Base-by-base conservation (phyloP, 2,113 vertebrate genomes). In the Calidris pugnax region DNA sequence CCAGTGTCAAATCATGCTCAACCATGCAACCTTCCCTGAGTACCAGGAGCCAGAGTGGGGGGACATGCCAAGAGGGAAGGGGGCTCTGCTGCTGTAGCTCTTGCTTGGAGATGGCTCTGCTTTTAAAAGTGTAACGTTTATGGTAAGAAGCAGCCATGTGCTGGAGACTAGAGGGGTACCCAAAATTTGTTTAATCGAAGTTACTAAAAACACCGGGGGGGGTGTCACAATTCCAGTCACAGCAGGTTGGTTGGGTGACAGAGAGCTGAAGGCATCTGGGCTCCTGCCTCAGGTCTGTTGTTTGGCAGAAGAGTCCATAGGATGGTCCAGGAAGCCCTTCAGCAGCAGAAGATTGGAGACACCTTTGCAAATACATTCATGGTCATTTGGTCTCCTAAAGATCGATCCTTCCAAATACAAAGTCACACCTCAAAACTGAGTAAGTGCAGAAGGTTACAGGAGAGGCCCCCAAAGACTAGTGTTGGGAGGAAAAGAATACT, bases 31-130 rank as follows among this genome's bases (percentile, higher is more conserved):
- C n/a, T 78, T 75, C 62, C 62, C n/a, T 71, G 68, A 89, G 24
- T 41, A 48, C 14, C 32, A 39, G n/a, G 37, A 86, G 21, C 41
- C 0, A 0, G 39, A 14, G 26, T 2, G 0, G 8, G 10, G 8
- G 17, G 8, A 76, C 14, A 23, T 39, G 37, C 12, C 16, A 47
- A 33, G 35, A 55, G 41, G 48, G 43, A 39, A 64, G 18, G 33
- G 5, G 4, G 12, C 53, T 83, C 27, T 28, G 4, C 7, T 72
- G 7, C 56, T 85, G 30, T 72, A 23, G 12, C 43, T 79, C 26
- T 27, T 50, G 43, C 21, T 68, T 86, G 67, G 45, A 76, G 26
- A 21, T 30, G 17, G 20, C 35, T 73, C 45, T 77, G 9, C 63
- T 94, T 90, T 73, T 59, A 51, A 51, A 66, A 87, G 19, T 11